A percentile compares a stretch with the other conserved stretches of the same genome.
These are phyloP conservation scores for Archegozetes longisetosus DNA, from an alignment of 1,140 invertebrate species.

Conservation along the genomic window DNA sequence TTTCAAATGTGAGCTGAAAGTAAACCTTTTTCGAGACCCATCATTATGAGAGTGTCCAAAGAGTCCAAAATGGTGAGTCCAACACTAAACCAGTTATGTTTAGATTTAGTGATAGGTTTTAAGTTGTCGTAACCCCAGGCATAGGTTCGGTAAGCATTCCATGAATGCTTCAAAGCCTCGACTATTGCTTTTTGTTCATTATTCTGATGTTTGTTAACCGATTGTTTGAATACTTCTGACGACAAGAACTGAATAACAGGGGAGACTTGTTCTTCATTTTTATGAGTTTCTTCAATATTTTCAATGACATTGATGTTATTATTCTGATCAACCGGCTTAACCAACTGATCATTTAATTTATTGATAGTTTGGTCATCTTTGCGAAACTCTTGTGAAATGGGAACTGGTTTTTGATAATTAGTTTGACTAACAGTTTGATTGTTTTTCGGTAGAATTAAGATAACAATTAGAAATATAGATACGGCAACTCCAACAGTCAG, in stretches of 20 bases:
- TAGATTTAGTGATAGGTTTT: conserved; percentile 60
- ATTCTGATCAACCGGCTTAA: not conserved
- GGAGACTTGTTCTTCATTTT: not conserved
- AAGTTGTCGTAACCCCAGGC: conserved; percentile 91
- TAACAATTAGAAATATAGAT: not conserved
- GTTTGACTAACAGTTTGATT: not conserved
- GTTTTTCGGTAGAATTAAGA: not conserved
- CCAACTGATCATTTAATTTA: not conserved
- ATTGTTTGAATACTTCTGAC: conserved; percentile 1
- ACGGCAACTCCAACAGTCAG: not conserved
- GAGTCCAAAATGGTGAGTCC: conserved; percentile 80
- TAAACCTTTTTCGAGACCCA: conserved; percentile 67
- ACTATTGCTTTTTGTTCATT: conserved; percentile 54
- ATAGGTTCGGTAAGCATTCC: conserved; percentile 72
- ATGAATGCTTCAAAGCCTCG: conserved; percentile 72
- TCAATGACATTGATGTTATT: not conserved
- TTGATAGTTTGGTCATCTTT: not conserved
- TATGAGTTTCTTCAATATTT: not conserved
- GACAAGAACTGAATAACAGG: not conserved
- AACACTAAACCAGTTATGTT: conserved; percentile 76
- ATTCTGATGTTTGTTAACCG: not conserved
- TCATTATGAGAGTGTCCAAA: conserved; percentile 78
- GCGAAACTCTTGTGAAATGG: not conserved
- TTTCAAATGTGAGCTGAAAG: conserved; percentile 1
- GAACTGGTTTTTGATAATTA: not conserved